Conservation (phyloP, 2,113 vertebrate species). For the Apistogramma diplotaenia region DNA sequence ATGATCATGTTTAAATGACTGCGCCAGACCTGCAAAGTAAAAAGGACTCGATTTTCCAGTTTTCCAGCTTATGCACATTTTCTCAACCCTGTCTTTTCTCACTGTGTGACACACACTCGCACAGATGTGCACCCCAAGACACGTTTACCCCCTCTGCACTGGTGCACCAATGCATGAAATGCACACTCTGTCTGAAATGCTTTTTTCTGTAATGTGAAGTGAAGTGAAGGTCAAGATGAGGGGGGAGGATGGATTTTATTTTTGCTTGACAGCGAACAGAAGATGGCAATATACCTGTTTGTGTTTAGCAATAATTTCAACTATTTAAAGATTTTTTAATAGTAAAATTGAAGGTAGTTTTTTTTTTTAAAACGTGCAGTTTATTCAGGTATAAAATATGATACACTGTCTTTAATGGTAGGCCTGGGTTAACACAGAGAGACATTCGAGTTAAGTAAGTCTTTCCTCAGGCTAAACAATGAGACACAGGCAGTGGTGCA, state of each 20-base stretch:
- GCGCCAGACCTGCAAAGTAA: not conserved
- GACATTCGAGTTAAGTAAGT: not conserved
- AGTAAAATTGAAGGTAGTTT: not conserved
- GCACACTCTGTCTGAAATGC: constrained; percentile 15
- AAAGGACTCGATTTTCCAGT: not conserved
- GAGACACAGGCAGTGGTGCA: not conserved
- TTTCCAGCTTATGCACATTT: not conserved
- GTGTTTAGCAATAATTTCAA: not conserved
- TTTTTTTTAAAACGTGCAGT: too few species aligned
- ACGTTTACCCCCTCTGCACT: not conserved
- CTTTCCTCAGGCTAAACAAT: not conserved
- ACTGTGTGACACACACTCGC: not conserved
- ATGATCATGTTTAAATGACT: not conserved
- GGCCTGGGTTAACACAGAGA: not conserved
- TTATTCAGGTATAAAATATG: too few species aligned
- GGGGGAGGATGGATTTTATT: not conserved
- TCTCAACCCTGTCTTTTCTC: not conserved
- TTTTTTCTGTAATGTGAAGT: constrained; percentile 14
- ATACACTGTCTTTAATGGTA: too few species aligned
- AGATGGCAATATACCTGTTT: not conserved
- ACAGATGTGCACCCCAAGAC: not conserved
- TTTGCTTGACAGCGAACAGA: not conserved
- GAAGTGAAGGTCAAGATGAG: not conserved
- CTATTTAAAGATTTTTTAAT: not conserved
- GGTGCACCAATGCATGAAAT: not conserved